Conservation (phyloP, 2,888 invertebrate species). For the Ecliptopera silaceata region DNA sequence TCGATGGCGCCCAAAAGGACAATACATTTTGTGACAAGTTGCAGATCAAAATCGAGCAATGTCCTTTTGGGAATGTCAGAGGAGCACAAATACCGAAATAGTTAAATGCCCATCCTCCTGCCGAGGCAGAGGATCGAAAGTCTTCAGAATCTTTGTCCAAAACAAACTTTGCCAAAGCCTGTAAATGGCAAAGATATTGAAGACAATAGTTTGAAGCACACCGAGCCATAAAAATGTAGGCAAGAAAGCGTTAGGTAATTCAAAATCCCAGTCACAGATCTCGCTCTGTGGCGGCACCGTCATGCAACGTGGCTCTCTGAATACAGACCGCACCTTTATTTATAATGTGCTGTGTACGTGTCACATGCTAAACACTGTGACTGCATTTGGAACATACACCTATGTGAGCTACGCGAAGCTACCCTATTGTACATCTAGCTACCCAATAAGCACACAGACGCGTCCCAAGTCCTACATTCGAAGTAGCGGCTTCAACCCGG, state of each 20-base stretch:
- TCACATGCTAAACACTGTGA: constrained; percentile 65
- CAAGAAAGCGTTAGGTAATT: constrained; percentile 75
- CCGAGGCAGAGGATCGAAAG: constrained; percentile 8
- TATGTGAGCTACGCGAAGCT: constrained; percentile 71
- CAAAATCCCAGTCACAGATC: constrained; percentile 76
- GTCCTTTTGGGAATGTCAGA: constrained; percentile 38
- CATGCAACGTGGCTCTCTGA: constrained; percentile 68
- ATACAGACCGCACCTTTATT: constrained; percentile 56
- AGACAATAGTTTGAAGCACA: constrained; percentile 63
- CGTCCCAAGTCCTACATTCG: constrained; percentile 51
- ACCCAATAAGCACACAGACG: constrained; percentile 65
- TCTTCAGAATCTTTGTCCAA: constrained; percentile 17
- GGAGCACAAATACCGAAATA: constrained; percentile 45
- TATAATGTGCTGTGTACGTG: constrained; percentile 42
- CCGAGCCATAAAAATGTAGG: constrained; percentile 76
- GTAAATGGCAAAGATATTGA: constrained; percentile 7
- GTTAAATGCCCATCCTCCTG: not conserved
- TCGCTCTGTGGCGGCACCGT: constrained; percentile 38
- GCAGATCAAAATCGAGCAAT: not conserved
- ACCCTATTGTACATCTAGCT: constrained; percentile 52
- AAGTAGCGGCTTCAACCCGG: constrained; percentile 32
- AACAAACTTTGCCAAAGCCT: constrained; percentile 1
- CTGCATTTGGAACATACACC: constrained; percentile 63
- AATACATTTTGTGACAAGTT: not conserved
- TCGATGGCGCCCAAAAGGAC: constrained; percentile 28